phyloP scores from a whole-genome alignment of 2,888 invertebrate species.

The Tipula lateralis region DNA sequence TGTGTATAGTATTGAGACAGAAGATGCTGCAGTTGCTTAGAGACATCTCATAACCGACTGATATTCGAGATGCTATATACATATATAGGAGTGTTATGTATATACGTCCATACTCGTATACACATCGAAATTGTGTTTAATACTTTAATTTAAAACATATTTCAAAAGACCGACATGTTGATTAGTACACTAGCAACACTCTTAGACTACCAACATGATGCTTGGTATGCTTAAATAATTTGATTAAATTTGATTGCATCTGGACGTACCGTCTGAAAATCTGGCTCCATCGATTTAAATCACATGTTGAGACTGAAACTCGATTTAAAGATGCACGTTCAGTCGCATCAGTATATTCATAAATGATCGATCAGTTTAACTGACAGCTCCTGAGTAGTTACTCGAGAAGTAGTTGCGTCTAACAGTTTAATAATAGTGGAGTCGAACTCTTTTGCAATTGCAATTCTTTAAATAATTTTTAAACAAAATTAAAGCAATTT shows the following conservation, averaged over 20 bases:
- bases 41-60: not conserved
- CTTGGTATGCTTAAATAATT: not conserved
- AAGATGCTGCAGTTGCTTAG: conserved; percentile 6
- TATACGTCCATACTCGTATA: not conserved
- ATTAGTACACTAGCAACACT: not conserved
- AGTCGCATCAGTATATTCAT: no score
- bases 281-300: no score
- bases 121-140: not conserved
- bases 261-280: no score
- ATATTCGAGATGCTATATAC: not conserved
- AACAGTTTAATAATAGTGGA: no score
- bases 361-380: no score
- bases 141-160: not conserved
- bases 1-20: not conserved
- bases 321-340: no score
- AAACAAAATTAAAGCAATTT: no score
- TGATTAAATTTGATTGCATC: not conserved
- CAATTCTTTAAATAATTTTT: no score
- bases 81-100: not conserved
- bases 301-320: no score
- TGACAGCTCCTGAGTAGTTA: no score
- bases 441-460: no score
- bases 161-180: not conserved
- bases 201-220: not conserved
- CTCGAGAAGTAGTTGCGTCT: no score